These are phyloP conservation scores for Huso huso DNA, from an alignment of 2,797 vertebrate species.

Conservation along the genomic window DNA sequence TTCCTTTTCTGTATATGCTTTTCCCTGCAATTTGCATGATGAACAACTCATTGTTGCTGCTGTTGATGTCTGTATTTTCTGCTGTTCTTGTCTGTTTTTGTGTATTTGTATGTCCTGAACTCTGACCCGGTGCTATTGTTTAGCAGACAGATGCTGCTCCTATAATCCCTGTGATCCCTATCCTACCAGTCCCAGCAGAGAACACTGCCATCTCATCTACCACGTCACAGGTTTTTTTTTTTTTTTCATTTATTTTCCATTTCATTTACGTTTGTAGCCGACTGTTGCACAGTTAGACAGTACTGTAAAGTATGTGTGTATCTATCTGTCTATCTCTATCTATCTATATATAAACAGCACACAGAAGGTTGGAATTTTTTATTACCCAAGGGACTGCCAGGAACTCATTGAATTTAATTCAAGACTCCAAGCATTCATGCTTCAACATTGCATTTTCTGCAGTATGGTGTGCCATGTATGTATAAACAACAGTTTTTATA, in stretches of 20 bases:
- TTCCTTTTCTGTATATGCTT: too few species aligned
- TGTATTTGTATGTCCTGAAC: slow-evolving; percentile 41
- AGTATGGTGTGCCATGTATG: slow-evolving; percentile 53
- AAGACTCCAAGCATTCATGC: slow-evolving; percentile 25
- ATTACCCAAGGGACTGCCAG: neutral
- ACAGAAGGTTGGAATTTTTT: too few species aligned
- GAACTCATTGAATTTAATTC: slow-evolving; percentile 25
- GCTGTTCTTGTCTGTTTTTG: slow-evolving; percentile 39
- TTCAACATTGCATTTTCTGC: slow-evolving; percentile 41
- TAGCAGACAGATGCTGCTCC: slow-evolving; percentile 84
- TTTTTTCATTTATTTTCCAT: slow-evolving; percentile 44
- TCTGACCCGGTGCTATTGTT: slow-evolving; percentile 72
- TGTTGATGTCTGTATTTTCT: slow-evolving; percentile 14
- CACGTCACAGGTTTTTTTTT: slow-evolving; percentile 75
- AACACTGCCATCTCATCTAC: slow-evolving; percentile 67
- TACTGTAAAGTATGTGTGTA: slow-evolving; percentile 12
- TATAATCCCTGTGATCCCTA: slow-evolving; percentile 87
- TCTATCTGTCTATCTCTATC: too few species aligned
- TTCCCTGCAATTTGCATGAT: too few species aligned
- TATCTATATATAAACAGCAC: too few species aligned
- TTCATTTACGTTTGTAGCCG: slow-evolving; percentile 26
- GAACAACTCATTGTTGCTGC: slow-evolving; percentile 4
- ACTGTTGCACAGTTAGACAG: slow-evolving; percentile 17
- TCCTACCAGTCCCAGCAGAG: slow-evolving; percentile 83
- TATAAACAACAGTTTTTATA: slow-evolving; percentile 38